Percentiles rank a stretch among this genome's conserved stretches.
Evolutionary conservation across 1,140 invertebrate species (phyloP).

Genomic region (Rhyacophila brunnea): DNA sequence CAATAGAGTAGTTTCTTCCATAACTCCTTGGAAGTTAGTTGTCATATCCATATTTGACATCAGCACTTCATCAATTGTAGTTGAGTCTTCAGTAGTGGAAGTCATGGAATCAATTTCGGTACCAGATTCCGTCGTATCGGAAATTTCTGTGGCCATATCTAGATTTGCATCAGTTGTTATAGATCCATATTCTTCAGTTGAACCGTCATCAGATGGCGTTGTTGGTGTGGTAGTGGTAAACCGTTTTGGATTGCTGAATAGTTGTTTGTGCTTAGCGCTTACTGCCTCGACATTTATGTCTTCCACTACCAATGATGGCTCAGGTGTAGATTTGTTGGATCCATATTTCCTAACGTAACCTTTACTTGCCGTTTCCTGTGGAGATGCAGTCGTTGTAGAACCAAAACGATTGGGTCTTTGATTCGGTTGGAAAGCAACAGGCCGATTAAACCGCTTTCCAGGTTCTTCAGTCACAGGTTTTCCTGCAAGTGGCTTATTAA

Average conservation of each 20-base stretch:
- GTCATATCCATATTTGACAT: slow-evolving; percentile 18
- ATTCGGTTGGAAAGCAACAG: slow-evolving; percentile 27
- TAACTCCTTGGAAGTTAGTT: neutral
- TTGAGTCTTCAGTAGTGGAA: slow-evolving; percentile 19
- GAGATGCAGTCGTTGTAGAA: slow-evolving; percentile 30
- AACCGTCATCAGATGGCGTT: slow-evolving; percentile 11
- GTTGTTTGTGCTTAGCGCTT: slow-evolving; percentile 53
- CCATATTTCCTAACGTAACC: slow-evolving; percentile 43
- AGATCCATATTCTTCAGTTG: slow-evolving; percentile 11
- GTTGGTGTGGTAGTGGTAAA: slow-evolving; percentile 20
- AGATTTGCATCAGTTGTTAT: slow-evolving; percentile 15
- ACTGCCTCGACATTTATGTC: slow-evolving; percentile 48
- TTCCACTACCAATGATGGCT: slow-evolving; percentile 24
- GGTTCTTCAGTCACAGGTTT: slow-evolving; percentile 11
- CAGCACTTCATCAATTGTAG: slow-evolving; percentile 6
- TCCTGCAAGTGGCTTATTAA: slow-evolving; percentile 8
- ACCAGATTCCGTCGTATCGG: slow-evolving; percentile 6
- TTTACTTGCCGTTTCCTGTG: slow-evolving; percentile 41
- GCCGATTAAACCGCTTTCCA: slow-evolving; percentile 22
- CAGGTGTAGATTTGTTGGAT: slow-evolving; percentile 32
- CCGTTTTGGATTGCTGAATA: slow-evolving; percentile 41
- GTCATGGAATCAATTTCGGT: slow-evolving; percentile 19
- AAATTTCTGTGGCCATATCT: slow-evolving; percentile 24
- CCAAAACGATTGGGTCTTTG: slow-evolving; percentile 18
- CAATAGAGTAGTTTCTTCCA: slow-evolving; percentile 13